Evolutionary conservation across 2,888 invertebrate genomes (phyloP).

Genomic region (Nymphalis c-album): DNA sequence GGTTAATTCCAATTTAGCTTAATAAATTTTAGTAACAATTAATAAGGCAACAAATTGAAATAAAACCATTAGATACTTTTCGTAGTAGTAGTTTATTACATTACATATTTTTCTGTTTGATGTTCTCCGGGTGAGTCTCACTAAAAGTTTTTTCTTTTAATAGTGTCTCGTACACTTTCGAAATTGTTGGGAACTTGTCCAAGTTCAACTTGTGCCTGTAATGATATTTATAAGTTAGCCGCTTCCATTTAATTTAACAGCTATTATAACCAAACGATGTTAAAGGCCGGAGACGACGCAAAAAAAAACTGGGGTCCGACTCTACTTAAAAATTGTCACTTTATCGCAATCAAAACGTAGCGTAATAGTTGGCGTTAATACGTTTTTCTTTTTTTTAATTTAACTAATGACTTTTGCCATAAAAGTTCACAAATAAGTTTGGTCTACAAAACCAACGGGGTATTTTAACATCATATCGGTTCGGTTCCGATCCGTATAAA

Average conservation of each 20-base stretch:
- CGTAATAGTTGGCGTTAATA: no score
- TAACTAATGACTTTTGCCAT: no score
- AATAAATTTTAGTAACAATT: background rate
- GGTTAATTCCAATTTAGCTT: no score
- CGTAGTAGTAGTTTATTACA: constrained; percentile 23
- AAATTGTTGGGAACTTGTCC: constrained; percentile 57
- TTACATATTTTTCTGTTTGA: constrained; percentile 41
- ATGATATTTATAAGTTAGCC: constrained; percentile 34
- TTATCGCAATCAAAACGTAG: no score
- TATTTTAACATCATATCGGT: no score
- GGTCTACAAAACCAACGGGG: no score
- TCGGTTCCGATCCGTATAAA: no score
- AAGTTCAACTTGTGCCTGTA: constrained; percentile 62
- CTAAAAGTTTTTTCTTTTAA: constrained; percentile 59
- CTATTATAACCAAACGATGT: background rate
- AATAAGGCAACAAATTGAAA: constrained; percentile 11
- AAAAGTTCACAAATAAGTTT: no score
- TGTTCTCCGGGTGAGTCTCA: constrained; percentile 60
- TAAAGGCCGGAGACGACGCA: no score
- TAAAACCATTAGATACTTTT: constrained; percentile 8
- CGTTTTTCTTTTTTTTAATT: no score
- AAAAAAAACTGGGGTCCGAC: no score
- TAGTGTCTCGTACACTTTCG: constrained; percentile 58
- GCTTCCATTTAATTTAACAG: background rate
- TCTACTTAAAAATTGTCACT: no score